These are phyloP conservation scores for Pterocles gutturalis DNA, from an alignment of 2,113 vertebrate species.

Conservation along the genomic window DNA sequence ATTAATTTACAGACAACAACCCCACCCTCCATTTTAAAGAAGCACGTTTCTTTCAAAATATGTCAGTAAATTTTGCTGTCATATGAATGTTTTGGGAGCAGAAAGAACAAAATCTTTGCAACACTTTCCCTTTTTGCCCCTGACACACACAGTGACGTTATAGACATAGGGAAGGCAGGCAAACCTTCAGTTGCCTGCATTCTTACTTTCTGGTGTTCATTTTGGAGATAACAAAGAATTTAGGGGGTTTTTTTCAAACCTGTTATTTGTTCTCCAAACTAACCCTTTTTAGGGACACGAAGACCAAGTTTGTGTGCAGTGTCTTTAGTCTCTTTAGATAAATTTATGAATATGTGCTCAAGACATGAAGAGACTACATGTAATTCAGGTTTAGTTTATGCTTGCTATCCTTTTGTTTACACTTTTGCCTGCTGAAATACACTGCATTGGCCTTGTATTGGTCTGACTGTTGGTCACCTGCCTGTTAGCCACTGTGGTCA, in stretches of 20 bases:
- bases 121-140: neutral
- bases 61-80: neutral
- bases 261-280: neutral
- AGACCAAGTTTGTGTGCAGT: neutral
- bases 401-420: neutral
- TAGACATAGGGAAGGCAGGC: neutral
- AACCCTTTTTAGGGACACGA: neutral
- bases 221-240: neutral
- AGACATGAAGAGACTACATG: neutral
- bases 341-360: neutral
- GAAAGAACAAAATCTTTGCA: neutral
- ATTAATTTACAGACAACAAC: neutral
- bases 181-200: neutral
- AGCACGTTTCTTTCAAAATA: neutral
- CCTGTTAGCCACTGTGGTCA: neutral
- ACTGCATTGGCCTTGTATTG: neutral
- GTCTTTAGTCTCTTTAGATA: neutral
- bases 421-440: neutral
- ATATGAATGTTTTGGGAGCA: neutral
- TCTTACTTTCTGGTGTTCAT: neutral
- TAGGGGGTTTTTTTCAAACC: neutral
- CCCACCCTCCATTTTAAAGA: neutral
- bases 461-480: neutral
- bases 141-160: neutral
- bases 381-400: neutral